Percentiles rank a stretch among this genome's conserved stretches.
Evolutionary conservation across 1,140 invertebrate species (phyloP).

Genomic region (Drosophila melanica): DNA sequence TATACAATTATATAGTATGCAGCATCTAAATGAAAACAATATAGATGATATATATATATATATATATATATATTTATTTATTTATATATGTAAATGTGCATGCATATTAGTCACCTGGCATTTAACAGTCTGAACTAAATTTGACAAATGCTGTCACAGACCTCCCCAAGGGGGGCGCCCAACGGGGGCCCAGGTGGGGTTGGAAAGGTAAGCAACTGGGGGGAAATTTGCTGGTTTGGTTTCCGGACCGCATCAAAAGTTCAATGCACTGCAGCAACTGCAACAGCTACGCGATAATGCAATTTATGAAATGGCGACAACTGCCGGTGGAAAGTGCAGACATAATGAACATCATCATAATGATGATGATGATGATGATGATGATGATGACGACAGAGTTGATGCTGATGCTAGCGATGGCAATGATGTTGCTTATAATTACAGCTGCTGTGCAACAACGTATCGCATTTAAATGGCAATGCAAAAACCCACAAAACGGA

Average conservation of each 20-base stretch:
- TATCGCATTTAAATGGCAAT: constrained; percentile 34
- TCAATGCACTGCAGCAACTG: constrained; percentile 62
- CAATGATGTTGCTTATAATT: neutral
- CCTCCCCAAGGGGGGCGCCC: neutral
- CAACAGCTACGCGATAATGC: constrained; percentile 47
- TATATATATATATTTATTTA: too few species aligned
- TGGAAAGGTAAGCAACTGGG: constrained; percentile 1
- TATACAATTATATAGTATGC: too few species aligned
- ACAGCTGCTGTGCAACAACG: constrained; percentile 14
- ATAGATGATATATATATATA: neutral
- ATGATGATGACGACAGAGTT: too few species aligned
- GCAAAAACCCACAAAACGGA: constrained; percentile 59
- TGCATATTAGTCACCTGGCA: constrained; percentile 22
- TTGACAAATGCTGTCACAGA: constrained; percentile 36
- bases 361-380: constrained; percentile 7
- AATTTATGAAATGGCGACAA: constrained; percentile 70
- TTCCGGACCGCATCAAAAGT: constrained; percentile 63
- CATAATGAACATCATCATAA: constrained; percentile 10
- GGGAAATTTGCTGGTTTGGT: constrained; percentile 43
- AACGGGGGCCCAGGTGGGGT: too few species aligned
- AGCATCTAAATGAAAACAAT: too few species aligned
- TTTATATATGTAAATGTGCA: constrained; percentile 1
- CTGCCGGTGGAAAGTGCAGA: constrained; percentile 12
- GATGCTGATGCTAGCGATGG: constrained; percentile 1
- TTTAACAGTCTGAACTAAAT: constrained; percentile 32